These are phyloP conservation scores for Heteromyza rotundicornis DNA, from an alignment of 2,888 invertebrate genomes.

Conservation along the genomic window DNA sequence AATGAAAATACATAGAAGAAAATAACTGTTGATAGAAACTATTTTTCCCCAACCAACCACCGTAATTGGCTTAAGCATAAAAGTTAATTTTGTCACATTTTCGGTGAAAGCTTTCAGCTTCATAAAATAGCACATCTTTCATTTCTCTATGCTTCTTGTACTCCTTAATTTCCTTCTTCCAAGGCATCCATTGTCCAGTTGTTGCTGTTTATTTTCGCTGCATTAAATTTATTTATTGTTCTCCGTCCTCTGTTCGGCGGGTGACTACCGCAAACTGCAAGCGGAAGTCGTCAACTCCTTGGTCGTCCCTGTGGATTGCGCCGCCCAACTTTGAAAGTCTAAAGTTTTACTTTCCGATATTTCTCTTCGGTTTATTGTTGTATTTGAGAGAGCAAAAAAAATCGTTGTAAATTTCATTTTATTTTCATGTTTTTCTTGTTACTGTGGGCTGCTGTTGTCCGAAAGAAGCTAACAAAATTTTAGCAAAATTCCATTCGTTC, in stretches of 20 bases:
- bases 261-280: slow-evolving; percentile 12
- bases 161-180: too few relatives aligned
- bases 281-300: slow-evolving; percentile 18
- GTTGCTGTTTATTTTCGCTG: background rate
- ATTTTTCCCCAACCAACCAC: too few relatives aligned
- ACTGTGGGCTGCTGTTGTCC: slow-evolving; percentile 23
- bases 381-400: too few relatives aligned
- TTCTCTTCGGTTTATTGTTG: background rate
- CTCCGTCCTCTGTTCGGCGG: background rate
- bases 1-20: too few relatives aligned
- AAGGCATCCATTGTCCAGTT: slow-evolving; percentile 5
- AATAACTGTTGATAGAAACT: too few relatives aligned
- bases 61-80: too few relatives aligned
- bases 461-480: slow-evolving; percentile 50
- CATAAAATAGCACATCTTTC: too few relatives aligned
- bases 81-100: too few relatives aligned
- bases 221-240: slow-evolving; percentile 20
- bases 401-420: too few relatives aligned
- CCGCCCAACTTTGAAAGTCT: slow-evolving; percentile 9
- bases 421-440: slow-evolving; percentile 13
- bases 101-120: too few relatives aligned
- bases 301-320: background rate
- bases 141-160: too few relatives aligned
- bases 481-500: slow-evolving; percentile 34
- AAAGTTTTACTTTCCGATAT: slow-evolving; percentile 4